Percentiles rank a stretch among this genome's conserved stretches.
Evolutionary conservation across 2,113 vertebrate genomes (phyloP).

Genomic region (Apodemus sylvaticus): DNA sequence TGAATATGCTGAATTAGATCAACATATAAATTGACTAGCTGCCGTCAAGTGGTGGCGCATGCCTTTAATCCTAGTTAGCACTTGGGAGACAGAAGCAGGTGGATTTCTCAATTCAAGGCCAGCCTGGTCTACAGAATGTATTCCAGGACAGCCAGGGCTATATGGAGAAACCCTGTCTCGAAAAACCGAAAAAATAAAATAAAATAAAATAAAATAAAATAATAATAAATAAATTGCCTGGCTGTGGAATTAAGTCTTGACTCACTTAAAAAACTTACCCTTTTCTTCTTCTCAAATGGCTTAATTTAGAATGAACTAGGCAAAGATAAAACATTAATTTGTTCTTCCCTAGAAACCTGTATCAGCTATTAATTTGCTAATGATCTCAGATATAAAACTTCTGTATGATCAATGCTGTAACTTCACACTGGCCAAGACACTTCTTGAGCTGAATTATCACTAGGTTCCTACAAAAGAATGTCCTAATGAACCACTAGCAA

Average conservation of each 20-base stretch:
- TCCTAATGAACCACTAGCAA: background rate
- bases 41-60: too few species aligned
- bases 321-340: slow-evolving; percentile 11
- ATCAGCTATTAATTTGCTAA: slow-evolving; percentile 31
- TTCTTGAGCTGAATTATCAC: background rate
- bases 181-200: too few species aligned
- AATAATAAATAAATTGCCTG: too few species aligned
- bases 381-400: slow-evolving; percentile 31
- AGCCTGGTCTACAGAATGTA: too few species aligned
- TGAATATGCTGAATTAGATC: slow-evolving; percentile 10
- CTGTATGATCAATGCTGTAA: background rate
- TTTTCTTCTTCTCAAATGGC: slow-evolving; percentile 38
- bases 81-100: too few species aligned
- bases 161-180: too few species aligned
- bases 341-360: background rate
- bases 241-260: slow-evolving; percentile 9
- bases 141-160: too few species aligned
- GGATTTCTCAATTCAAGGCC: too few species aligned
- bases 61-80: too few species aligned
- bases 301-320: slow-evolving; percentile 47
- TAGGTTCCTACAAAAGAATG: background rate
- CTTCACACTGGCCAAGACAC: background rate
- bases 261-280: background rate
- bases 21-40: background rate
- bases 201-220: too few species aligned